Percentiles rank a stretch among this genome's conserved stretches.
These are phyloP conservation scores for Melieria crassipennis DNA, from an alignment of 2,888 invertebrate genomes.

Conservation along the genomic window DNA sequence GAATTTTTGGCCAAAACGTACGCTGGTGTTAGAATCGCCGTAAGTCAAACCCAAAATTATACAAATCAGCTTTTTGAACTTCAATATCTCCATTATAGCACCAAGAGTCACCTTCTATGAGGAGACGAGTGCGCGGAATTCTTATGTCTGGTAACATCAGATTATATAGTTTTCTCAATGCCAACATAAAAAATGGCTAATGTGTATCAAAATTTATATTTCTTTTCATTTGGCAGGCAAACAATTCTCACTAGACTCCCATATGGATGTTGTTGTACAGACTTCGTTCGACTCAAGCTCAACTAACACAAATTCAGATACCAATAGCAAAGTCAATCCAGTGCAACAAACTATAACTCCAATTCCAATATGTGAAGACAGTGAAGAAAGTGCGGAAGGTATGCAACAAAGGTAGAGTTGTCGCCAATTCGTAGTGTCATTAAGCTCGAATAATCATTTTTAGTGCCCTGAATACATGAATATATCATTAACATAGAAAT, in stretches of 20 bases:
- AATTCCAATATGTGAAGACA: conserved; percentile 57
- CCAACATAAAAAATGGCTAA: background rate
- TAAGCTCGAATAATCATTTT: too few species aligned
- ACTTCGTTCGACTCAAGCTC: conserved; percentile 70
- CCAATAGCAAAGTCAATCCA: conserved; percentile 43
- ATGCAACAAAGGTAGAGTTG: conserved; percentile 66
- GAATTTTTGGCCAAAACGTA: conserved; percentile 66
- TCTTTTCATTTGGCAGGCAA: conserved; percentile 66
- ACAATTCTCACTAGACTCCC: conserved; percentile 90
- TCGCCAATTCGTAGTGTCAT: conserved; percentile 42
- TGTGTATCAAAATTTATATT: background rate
- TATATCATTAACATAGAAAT: too few species aligned
- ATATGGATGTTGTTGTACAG: conserved; percentile 85
- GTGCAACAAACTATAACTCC: conserved; percentile 34
- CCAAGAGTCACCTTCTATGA: conserved; percentile 75
- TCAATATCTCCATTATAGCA: conserved; percentile 50
- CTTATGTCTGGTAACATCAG: conserved; percentile 76
- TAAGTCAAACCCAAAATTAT: conserved; percentile 46
- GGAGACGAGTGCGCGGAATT: conserved; percentile 86
- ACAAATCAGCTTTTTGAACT: background rate
- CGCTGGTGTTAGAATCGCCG: conserved; percentile 64
- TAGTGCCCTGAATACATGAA: too few species aligned
- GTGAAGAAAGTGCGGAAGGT: conserved; percentile 66
- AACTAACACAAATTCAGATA: conserved; percentile 42
- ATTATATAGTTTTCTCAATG: background rate